Evolutionary conservation across 2,113 vertebrate species (phyloP), one percentile per base, ranked within the genome.

Genomic region (Amblyopsis rosae): DNA sequence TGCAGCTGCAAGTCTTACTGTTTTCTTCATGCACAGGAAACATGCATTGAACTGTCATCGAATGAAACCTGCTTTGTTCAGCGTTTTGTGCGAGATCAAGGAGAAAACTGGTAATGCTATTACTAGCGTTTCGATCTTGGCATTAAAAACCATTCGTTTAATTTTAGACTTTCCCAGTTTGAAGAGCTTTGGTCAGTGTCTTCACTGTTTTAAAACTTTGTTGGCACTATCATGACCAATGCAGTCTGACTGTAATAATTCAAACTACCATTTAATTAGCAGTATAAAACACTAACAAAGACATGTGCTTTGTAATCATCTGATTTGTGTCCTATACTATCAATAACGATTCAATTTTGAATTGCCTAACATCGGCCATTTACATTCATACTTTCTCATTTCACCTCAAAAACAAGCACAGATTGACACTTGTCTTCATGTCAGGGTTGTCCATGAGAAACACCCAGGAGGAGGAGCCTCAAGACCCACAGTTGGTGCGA

Each of bases 401-500:
- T 54, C 13, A 26, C 47, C 12, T 1, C 50, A 10, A 55, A 70
- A 65, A 49, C 49, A 6, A 62, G 50, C 9, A 47, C 3, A 54
- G 2, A 3, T 13, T 69, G 41, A 46, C 32, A 45, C 67, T 35
- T 68, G 16, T 65, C 15, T 59, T 26, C 6, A 64, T 64, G 48
- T 54, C 86, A 97, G 96, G 95, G 74, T 88, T 97, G 54, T 95
- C 95, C 12, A 95, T 97, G 83, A 93, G 96, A 16, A 96, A 95
- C 77, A 72, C 88, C 17, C 95, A 96, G 70, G 96, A 97, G 82
- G 96, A 97, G 73, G 96, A 97, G 70, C 92, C 94, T 0, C 95
- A 95, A 67, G 95, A 97, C 71, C 96, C 96, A 7, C 96, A 97
- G 91, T 86, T 97, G 59, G 94, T 97, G 87, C 94, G 95, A 41